These are phyloP conservation scores for Rhinogobio ventralis DNA, from an alignment of 2,797 vertebrate species.

Conservation along the genomic window DNA sequence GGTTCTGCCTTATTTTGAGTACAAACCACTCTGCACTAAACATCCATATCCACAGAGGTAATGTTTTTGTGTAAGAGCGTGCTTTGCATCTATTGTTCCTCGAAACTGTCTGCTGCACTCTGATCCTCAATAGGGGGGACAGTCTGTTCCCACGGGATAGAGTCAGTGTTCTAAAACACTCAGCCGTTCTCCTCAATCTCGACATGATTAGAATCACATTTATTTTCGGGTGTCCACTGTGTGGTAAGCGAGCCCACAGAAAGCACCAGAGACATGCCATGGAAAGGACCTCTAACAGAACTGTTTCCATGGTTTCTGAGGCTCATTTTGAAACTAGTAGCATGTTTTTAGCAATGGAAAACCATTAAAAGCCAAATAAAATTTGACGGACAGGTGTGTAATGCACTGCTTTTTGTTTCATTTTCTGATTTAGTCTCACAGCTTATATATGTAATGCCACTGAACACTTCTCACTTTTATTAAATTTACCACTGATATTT, in stretches of 20 bases:
- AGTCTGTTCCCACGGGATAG: conserved; percentile 56
- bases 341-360: conserved; percentile 58
- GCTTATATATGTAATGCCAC: conserved; percentile 21
- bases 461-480: conserved; percentile 1
- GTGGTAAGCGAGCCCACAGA: conserved; percentile 65
- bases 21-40: conserved; percentile 8
- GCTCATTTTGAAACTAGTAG: conserved; percentile 69
- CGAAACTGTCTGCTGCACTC: conserved; percentile 45
- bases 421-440: background rate
- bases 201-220: conserved; percentile 61
- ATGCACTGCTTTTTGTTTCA: background rate
- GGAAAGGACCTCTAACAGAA: conserved; percentile 63
- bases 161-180: conserved; percentile 53
- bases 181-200: conserved; percentile 35
- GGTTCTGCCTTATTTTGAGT: conserved; percentile 7
- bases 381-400: background rate
- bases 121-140: conserved; percentile 34
- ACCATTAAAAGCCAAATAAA: conserved; percentile 39
- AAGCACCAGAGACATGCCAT: conserved; percentile 58
- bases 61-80: conserved; percentile 18
- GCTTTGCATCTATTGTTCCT: conserved; percentile 50
- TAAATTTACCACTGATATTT: background rate
- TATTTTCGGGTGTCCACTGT: conserved; percentile 60
- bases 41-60: conserved; percentile 32
- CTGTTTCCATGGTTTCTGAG: conserved; percentile 76